phyloP scores from a whole-genome alignment of 2,113 vertebrate species.

The Bambusicola thoracicus region DNA sequence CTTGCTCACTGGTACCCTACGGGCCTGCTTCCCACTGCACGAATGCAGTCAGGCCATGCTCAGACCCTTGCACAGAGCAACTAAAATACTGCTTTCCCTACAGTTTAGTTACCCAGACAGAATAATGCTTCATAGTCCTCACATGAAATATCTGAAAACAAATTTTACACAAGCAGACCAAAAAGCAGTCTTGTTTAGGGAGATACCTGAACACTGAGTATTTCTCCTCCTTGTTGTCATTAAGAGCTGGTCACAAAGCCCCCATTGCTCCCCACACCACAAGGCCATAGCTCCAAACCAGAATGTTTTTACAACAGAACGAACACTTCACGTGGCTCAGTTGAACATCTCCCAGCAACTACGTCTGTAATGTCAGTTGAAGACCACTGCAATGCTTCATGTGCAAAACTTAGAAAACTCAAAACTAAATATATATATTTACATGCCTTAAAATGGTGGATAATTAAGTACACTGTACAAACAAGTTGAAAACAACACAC shows the following conservation, averaged over 20 bases:
- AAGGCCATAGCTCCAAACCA: not conserved
- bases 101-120: not conserved
- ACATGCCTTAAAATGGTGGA: not conserved
- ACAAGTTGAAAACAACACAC: not conserved
- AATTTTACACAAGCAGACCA: not conserved
- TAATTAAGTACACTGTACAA: not conserved
- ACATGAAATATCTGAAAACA: not conserved
- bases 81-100: not conserved
- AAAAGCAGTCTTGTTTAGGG: not conserved
- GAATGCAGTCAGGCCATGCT: not conserved
- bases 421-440: not conserved
- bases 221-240: not conserved
- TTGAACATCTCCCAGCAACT: not conserved
- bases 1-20: not conserved
- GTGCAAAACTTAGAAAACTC: not conserved
- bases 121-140: not conserved
- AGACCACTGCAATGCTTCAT: not conserved
- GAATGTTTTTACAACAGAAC: constrained; percentile 37
- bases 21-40: rapidly evolving
- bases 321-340: constrained; percentile 33
- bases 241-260: not conserved
- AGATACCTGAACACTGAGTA: not conserved
- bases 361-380: not conserved
- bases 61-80: not conserved
- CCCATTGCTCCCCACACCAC: not conserved